These are phyloP conservation scores for Anthoscopus minutus DNA, from an alignment of 2,113 vertebrate genomes.

Conservation along the genomic window DNA sequence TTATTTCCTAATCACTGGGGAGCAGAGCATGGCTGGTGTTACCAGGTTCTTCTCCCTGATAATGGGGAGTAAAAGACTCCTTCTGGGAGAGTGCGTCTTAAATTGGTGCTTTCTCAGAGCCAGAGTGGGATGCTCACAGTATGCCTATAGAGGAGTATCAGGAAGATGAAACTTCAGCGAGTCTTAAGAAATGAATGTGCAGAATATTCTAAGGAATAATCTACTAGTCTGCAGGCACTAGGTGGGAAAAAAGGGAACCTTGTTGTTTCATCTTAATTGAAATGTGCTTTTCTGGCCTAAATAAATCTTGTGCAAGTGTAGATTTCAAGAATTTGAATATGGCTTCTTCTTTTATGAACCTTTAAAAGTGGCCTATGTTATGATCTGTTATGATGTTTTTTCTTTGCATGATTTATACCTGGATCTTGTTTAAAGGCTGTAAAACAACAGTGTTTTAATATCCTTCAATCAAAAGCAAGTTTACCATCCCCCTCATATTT, in stretches of 20 bases:
- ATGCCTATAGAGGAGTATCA: background rate
- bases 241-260: background rate
- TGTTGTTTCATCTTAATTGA: background rate
- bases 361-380: background rate
- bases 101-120: background rate
- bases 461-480: background rate
- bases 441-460: background rate
- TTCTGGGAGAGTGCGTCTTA: background rate
- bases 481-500: background rate
- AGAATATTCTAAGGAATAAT: background rate
- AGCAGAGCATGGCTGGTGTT: background rate
- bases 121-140: background rate
- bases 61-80: background rate
- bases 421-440: background rate
- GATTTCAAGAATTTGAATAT: background rate
- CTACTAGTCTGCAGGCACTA: background rate
- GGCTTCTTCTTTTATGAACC: background rate
- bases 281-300: background rate
- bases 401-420: background rate
- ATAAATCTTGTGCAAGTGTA: background rate
- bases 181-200: background rate
- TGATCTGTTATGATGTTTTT: background rate
- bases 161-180: background rate
- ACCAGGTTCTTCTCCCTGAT: background rate
- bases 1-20: background rate